Evolutionary conservation across 2,797 vertebrate species (phyloP).

Genomic region (Melanotaenia nigrans): DNA sequence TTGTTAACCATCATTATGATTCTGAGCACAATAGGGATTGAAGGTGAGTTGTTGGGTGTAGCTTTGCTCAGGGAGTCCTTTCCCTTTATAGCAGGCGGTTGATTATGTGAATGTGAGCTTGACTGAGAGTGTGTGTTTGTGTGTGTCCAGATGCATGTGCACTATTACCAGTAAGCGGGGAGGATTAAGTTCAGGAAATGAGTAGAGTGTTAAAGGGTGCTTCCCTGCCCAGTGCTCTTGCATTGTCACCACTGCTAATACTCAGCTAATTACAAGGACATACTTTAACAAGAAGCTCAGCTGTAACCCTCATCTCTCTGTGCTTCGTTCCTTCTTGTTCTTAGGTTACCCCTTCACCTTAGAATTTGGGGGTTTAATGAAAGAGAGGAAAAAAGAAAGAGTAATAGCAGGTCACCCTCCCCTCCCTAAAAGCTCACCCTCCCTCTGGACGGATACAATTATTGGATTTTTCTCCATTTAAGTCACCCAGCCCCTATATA

Average conservation of each 20-base stretch:
- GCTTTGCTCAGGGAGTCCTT: constrained; percentile 57
- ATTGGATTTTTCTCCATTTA: constrained; percentile 83
- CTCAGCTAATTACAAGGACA: constrained; percentile 86
- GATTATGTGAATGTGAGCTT: constrained; percentile 68
- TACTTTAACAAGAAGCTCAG: constrained; percentile 82
- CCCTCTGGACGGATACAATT: constrained; percentile 79
- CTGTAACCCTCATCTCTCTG: constrained; percentile 60
- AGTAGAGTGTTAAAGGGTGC: constrained; percentile 80
- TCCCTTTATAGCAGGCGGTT: constrained; percentile 62
- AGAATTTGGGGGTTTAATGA: constrained; percentile 75
- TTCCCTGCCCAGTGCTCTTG: constrained; percentile 72
- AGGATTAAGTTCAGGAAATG: constrained; percentile 90
- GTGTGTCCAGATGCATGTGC: constrained; percentile 53
- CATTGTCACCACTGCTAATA: constrained; percentile 83
- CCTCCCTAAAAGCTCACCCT: constrained; percentile 71
- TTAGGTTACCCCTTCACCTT: constrained; percentile 74
- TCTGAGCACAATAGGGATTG: constrained; percentile 65
- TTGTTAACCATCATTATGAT: constrained; percentile 61
- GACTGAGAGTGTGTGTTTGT: constrained; percentile 40
- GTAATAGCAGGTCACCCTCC: constrained; percentile 74
- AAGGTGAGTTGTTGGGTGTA: constrained; percentile 68
- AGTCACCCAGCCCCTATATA: constrained; percentile 65
- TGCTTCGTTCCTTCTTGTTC: constrained; percentile 65
- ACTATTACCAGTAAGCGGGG: constrained; percentile 83
- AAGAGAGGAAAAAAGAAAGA: constrained; percentile 65